Evolutionary conservation across 1,140 invertebrate genomes (phyloP).

Genomic region (Caligus rogercresseyi): DNA sequence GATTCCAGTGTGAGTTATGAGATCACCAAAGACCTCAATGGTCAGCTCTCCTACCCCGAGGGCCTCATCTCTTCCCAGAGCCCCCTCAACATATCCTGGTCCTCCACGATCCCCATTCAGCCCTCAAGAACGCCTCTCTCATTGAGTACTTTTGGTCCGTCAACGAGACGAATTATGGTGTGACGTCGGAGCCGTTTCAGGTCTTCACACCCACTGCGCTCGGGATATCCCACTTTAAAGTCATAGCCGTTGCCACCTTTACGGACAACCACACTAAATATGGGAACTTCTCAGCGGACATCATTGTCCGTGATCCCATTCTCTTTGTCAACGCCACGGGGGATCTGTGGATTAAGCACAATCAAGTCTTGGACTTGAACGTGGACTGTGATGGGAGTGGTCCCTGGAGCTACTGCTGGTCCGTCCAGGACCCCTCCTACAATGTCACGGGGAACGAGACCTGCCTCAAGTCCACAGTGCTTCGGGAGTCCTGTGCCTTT

Average conservation of each 20-base stretch:
- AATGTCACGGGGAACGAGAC: slow-evolving; percentile 10
- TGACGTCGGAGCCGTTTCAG: not conserved
- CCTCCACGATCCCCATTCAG: not conserved
- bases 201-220: not conserved
- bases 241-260: not conserved
- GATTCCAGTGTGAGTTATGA: not conserved
- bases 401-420: not conserved
- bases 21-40: not conserved
- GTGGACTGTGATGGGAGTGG: slow-evolving; percentile 3
- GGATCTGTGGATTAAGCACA: not conserved
- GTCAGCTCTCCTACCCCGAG: not conserved
- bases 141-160: not conserved
- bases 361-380: not conserved
- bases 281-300: not conserved
- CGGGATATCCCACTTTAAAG: not conserved
- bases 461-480: not conserved
- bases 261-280: not conserved
- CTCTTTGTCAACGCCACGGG: not conserved
- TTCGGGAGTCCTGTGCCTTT: not conserved
- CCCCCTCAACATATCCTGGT: not conserved
- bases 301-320: not conserved
- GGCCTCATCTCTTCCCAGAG: not conserved
- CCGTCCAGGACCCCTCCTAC: not conserved
- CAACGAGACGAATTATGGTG: slow-evolving; percentile 1
- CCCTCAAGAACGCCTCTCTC: not conserved